Percentiles rank a stretch among this genome's conserved stretches.
These are phyloP conservation scores for Brachionus rubens DNA, from an alignment of 1,140 invertebrate genomes.

Conservation along the genomic window DNA sequence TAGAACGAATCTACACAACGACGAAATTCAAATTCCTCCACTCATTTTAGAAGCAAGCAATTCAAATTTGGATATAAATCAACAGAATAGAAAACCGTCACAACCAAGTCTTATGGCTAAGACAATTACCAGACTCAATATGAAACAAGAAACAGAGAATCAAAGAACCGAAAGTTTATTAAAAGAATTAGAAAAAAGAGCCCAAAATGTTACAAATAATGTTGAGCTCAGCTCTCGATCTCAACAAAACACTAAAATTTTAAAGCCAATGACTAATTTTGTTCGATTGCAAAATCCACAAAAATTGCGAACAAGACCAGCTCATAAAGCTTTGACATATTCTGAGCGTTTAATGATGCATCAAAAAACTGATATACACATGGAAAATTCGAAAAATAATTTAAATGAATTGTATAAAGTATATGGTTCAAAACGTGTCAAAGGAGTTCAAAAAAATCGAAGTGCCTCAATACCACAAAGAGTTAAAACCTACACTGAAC, in stretches of 20 bases:
- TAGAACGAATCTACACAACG: not conserved
- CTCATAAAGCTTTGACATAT: slow-evolving; percentile 15
- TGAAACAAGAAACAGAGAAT: not conserved
- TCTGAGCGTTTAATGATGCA: not conserved
- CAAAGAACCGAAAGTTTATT: not conserved
- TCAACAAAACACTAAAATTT: not conserved
- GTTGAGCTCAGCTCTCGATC: no score
- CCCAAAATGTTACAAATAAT: not conserved
- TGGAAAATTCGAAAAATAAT: not conserved
- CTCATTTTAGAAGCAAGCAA: not conserved
- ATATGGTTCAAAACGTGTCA: slow-evolving; percentile 11
- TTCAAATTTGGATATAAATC: not conserved
- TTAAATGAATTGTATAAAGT: slow-evolving; percentile 28
- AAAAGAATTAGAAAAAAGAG: slow-evolving; percentile 36
- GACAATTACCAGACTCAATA: not conserved
- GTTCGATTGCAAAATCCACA: slow-evolving; percentile 18
- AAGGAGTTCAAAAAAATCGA: not conserved
- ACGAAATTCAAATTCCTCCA: not conserved
- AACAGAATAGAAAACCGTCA: not conserved
- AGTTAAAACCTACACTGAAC: no score
- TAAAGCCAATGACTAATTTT: not conserved
- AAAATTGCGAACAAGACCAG: not conserved
- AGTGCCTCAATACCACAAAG: not conserved
- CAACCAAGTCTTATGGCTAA: slow-evolving; percentile 29
- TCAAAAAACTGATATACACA: not conserved